Conservation (phyloP, 2,113 vertebrate genomes). For the Otolemur garnettii region DNA sequence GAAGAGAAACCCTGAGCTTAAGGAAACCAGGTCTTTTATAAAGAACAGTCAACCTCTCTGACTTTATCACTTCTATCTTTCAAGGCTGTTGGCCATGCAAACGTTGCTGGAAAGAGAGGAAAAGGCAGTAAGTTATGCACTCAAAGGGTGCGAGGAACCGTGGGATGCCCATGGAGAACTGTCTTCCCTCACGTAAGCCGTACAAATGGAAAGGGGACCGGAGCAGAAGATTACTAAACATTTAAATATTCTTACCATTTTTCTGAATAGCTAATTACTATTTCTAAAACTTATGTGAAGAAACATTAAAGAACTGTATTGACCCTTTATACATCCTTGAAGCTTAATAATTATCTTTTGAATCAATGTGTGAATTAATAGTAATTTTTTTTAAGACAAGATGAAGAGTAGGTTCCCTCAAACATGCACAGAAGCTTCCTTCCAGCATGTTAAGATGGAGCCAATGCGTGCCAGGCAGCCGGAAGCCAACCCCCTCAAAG, state of each 20-base stretch:
- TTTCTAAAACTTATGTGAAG: background rate
- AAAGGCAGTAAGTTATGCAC: background rate
- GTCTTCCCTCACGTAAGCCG: background rate
- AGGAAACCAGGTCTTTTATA: background rate
- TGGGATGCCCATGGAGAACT: background rate
- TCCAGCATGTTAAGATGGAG: background rate
- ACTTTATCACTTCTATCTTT: background rate
- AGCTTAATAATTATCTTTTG: background rate
- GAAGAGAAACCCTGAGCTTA: background rate
- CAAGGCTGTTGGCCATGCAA: background rate
- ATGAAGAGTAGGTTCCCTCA: background rate
- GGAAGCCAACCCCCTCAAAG: background rate
- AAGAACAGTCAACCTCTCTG: background rate
- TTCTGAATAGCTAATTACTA: conserved; percentile 36
- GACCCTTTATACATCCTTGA: background rate
- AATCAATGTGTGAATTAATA: conserved; percentile 45
- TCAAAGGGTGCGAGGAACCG: background rate
- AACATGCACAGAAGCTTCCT: background rate
- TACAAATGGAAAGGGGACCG: background rate
- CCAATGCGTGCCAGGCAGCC: background rate
- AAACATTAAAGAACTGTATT: background rate
- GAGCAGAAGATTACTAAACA: background rate
- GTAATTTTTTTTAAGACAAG: background rate
- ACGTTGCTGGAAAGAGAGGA: background rate
- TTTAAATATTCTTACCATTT: background rate